Percentiles rank a stretch among this genome's conserved stretches.
These are phyloP conservation scores for Cryptocheilus praepositus DNA, from an alignment of 2,888 invertebrate genomes.

Conservation along the genomic window DNA sequence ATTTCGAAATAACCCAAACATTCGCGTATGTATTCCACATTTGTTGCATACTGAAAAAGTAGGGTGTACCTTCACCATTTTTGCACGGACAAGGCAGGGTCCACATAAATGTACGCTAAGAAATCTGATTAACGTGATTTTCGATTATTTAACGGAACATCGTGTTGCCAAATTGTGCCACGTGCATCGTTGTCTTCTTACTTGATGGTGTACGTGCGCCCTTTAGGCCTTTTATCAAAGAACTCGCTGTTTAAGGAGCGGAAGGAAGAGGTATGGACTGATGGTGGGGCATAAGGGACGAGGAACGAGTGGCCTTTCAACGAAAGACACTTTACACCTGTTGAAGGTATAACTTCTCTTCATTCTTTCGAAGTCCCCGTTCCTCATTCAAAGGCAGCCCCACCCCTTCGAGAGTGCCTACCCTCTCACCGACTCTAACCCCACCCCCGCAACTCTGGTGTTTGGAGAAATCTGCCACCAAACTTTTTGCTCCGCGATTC, in stretches of 20 bases:
- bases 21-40: too few relatives aligned
- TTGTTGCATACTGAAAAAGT: too few relatives aligned
- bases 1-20: too few relatives aligned
- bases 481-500: constrained; percentile 48
- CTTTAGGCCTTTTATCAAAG: constrained; percentile 49
- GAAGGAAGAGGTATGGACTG: constrained; percentile 43
- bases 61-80: too few relatives aligned
- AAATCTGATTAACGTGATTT: constrained; percentile 12
- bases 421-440: constrained; percentile 9
- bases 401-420: not conserved
- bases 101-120: too few relatives aligned
- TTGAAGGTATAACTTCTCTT: constrained; percentile 55
- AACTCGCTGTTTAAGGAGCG: constrained; percentile 53
- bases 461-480: constrained; percentile 48
- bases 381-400: constrained; percentile 10
- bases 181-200: constrained; percentile 26
- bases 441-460: constrained; percentile 26
- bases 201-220: constrained; percentile 18
- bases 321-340: constrained; percentile 60
- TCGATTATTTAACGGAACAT: constrained; percentile 42
- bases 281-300: constrained; percentile 23
- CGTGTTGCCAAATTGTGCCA: constrained; percentile 32
- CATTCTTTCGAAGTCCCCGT: constrained; percentile 6
- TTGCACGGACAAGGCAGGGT: too few relatives aligned
- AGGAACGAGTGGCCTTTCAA: constrained; percentile 50